Base-by-base conservation (phyloP, 2,888 invertebrate species). In the Acronicta leporina region DNA sequence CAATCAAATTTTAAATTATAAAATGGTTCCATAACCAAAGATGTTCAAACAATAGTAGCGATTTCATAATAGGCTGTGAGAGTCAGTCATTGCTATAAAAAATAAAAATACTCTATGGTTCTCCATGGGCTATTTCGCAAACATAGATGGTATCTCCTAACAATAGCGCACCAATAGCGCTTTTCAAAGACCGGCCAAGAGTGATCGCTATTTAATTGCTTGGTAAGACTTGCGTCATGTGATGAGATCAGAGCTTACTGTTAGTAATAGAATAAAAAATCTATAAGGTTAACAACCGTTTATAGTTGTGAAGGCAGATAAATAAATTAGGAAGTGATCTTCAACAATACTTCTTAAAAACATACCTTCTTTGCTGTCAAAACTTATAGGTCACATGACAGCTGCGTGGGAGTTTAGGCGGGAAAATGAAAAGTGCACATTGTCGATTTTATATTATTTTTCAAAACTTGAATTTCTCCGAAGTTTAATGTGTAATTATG, bases 241-340 rank as follows among this genome's bases (percentile, higher is more conserved):
- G 63, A 73, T 78, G 77, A 78, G 66, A 67, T 78, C 77, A 77
- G 56, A 67, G n/a, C n/a, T n/a, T n/a, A 47, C 52, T 57, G 27
- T 61, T 46, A 48, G 33, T 43, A 20, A 43, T 38, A 53, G 33
- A 55, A 60, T 58, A 60, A 71, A 74, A 75, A 55, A 43, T 30
- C 30, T 42, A 5, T 50, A 64, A 75, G 64, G 71, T 75, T 45
- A 75, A 51, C 56, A 64, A 56, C 68, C 76, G 50, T 58, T 47
- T 33, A n/a, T n/a, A 35, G 46, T 33, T 47, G 45, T 49, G 58
- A 11, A 20, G 7, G 41, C 11, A 47, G 9, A 52, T 43, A 42
- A 33, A 60, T 50, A 33, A 50, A 49, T 38, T 40, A 42, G 27
- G 40, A 16, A 27, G 13, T 42, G 15, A 9, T 16, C 48, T 30